Conservation (phyloP, 2,888 invertebrate species). For the Epinotia bilunana region DNA sequence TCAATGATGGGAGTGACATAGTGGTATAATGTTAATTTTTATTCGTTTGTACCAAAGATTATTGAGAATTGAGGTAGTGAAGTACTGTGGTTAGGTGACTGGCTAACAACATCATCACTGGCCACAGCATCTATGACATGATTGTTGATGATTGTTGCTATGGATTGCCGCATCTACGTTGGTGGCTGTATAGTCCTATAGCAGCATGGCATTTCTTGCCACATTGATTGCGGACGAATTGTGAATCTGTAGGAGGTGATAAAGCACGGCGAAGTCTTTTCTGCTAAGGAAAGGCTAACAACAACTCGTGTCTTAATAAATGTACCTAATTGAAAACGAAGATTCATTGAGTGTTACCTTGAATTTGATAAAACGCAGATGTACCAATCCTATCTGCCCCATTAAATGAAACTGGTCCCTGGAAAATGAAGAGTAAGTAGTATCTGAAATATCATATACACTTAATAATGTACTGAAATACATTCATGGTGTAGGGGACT, state of each 20-base stretch:
- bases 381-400: constrained; percentile 95
- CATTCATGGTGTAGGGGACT: background rate
- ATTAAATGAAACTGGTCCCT: constrained; percentile 96
- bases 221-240: no score
- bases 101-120: no score
- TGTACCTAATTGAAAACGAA: background rate
- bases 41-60: background rate
- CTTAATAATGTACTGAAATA: background rate
- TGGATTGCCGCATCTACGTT: no score
- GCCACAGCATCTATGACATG: no score
- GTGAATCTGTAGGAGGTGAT: no score
- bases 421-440: constrained; percentile 55
- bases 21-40: background rate
- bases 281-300: no score
- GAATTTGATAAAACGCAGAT: constrained; percentile 94
- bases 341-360: constrained; percentile 85
- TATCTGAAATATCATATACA: background rate
- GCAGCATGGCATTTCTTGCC: no score
- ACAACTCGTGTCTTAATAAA: no score
- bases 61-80: background rate
- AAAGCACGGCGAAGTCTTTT: no score
- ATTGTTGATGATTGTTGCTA: no score
- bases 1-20: background rate
- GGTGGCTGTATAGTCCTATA: no score
- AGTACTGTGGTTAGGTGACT: background rate